Conservation (phyloP, 1,140 invertebrate genomes). For the Drosophila pachea region DNA sequence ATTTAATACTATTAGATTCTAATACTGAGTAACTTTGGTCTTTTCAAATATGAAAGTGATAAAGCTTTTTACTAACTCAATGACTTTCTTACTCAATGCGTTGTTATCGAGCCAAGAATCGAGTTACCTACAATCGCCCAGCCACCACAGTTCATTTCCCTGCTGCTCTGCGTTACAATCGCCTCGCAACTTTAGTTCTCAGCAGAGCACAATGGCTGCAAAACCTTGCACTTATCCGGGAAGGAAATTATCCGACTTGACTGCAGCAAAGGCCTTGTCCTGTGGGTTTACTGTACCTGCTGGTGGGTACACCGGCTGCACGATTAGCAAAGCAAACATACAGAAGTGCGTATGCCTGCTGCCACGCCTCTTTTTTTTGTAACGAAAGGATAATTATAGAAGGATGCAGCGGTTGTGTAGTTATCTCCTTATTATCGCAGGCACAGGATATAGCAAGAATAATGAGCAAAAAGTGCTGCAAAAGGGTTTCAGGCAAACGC, state of each 20-base stretch:
- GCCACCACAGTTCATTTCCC: neutral
- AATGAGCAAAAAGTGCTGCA: neutral
- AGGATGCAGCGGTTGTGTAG: conserved; percentile 23
- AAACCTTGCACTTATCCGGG: conserved; percentile 1
- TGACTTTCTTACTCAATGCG: too few species aligned
- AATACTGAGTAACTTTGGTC: too few species aligned
- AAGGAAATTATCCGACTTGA: neutral
- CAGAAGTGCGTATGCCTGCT: conserved; percentile 11
- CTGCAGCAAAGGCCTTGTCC: neutral
- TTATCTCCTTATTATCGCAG: conserved; percentile 5
- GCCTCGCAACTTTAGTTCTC: neutral
- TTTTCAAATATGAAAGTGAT: too few species aligned
- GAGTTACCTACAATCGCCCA: neutral
- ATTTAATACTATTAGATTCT: neutral
- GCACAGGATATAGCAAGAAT: conserved; percentile 15
- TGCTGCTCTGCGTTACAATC: neutral
- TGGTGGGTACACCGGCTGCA: neutral
- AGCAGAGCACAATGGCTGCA: neutral
- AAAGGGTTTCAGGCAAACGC: conserved; percentile 23
- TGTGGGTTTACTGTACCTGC: neutral
- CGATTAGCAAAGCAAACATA: conserved; percentile 36
- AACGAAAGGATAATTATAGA: conserved; percentile 37
- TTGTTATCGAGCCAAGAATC: neutral
- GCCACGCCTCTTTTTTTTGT: conserved; percentile 11
- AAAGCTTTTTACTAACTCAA: too few species aligned